Evolutionary conservation across 2,113 vertebrate genomes (phyloP).

Genomic region (Pseudorectes ferrugineus): DNA sequence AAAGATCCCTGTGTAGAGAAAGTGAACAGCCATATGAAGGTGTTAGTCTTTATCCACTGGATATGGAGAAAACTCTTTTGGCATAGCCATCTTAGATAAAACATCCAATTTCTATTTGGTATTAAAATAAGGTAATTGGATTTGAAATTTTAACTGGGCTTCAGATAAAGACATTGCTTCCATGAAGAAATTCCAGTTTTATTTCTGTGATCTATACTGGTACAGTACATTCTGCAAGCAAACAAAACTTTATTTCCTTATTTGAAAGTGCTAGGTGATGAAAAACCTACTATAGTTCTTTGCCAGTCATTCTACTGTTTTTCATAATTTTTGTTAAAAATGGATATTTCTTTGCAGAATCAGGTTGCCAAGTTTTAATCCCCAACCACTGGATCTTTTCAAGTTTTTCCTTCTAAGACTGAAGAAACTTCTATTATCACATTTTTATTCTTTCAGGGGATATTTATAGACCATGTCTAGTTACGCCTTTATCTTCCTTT

Average conservation of each 20-base stretch:
- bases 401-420: background rate
- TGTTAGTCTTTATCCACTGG: background rate
- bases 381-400: background rate
- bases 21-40: background rate
- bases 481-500: background rate
- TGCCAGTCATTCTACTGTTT: background rate
- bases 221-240: background rate
- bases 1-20: background rate
- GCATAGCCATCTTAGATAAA: background rate
- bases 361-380: background rate
- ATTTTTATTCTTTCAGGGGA: background rate
- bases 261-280: background rate
- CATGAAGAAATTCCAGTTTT: background rate
- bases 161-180: background rate
- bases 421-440: background rate
- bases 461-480: constrained; percentile 31
- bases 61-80: background rate
- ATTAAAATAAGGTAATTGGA: background rate
- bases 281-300: background rate
- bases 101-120: background rate
- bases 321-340: background rate
- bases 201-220: background rate
- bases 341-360: background rate
- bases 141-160: background rate
- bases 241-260: background rate